Evolutionary conservation across 2,113 vertebrate genomes (phyloP).

Genomic region (Aspidoscelis tigris): DNA sequence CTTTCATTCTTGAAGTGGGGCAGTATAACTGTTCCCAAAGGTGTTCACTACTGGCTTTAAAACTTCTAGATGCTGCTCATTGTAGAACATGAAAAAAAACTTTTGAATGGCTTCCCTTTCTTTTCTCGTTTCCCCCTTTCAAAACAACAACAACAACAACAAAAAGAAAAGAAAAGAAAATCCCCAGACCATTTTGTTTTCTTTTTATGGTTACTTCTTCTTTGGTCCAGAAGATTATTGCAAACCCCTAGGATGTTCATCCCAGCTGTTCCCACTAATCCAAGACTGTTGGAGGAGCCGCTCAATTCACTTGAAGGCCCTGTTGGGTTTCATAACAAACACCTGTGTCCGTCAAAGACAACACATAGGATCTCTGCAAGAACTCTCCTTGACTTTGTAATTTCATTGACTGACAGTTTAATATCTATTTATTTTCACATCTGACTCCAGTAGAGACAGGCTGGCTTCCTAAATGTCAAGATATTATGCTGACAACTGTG

Average conservation of each 20-base stretch:
- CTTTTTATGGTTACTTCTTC: slow-evolving; percentile 48
- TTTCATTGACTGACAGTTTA: slow-evolving; percentile 90
- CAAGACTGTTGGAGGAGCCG: slow-evolving; percentile 67
- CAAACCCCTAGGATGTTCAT: slow-evolving; percentile 63
- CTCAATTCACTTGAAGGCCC: slow-evolving; percentile 73
- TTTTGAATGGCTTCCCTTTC: neutral
- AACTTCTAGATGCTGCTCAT: slow-evolving; percentile 43
- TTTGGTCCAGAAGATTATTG: slow-evolving; percentile 41
- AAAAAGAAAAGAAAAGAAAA: no score
- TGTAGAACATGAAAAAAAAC: slow-evolving; percentile 52
- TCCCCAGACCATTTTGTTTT: no score
- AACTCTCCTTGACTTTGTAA: slow-evolving; percentile 84
- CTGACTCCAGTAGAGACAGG: slow-evolving; percentile 82
- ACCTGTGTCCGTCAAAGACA: slow-evolving; percentile 84
- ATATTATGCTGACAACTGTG: slow-evolving; percentile 82
- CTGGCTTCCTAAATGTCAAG: slow-evolving; percentile 81
- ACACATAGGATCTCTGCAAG: slow-evolving; percentile 76
- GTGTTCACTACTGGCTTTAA: neutral
- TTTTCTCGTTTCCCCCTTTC: no score
- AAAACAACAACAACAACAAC: no score
- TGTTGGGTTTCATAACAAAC: slow-evolving; percentile 81
- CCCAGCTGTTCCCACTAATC: slow-evolving; percentile 69
- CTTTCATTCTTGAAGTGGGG: slow-evolving; percentile 51
- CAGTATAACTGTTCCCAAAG: slow-evolving; percentile 28
- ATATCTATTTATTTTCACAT: slow-evolving; percentile 91